Conservation (phyloP, 1,140 invertebrate species). For the Bombyx mandarina region DNA sequence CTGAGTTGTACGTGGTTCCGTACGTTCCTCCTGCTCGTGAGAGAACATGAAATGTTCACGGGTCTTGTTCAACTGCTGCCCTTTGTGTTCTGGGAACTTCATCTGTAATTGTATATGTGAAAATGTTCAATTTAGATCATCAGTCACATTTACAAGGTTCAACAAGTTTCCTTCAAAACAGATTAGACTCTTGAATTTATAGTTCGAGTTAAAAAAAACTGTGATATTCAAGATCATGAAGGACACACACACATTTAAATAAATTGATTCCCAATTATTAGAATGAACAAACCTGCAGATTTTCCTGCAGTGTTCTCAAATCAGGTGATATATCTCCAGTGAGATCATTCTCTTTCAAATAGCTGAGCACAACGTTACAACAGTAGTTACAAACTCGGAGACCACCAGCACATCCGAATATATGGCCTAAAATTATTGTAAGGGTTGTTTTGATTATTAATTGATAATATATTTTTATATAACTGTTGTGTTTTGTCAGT, state of each 20-base stretch:
- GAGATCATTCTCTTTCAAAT: conserved; percentile 86
- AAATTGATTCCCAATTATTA: too few relatives aligned
- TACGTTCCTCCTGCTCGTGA: conserved; percentile 35
- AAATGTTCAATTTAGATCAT: too few relatives aligned
- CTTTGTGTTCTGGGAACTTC: conserved; percentile 49
- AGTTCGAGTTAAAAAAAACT: too few relatives aligned
- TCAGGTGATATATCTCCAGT: conserved; percentile 82
- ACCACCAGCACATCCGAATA: conserved; percentile 77
- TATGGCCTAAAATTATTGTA: conserved; percentile 40
- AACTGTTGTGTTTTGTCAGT: too few relatives aligned
- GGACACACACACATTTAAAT: too few relatives aligned
- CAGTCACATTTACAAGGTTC: too few relatives aligned
- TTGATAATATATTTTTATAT: too few relatives aligned
- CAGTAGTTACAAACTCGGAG: conserved; percentile 95
- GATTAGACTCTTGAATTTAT: too few relatives aligned
- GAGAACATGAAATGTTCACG: conserved; percentile 44
- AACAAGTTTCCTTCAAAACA: too few relatives aligned
- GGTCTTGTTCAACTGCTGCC: conserved; percentile 15
- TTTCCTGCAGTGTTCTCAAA: conserved; percentile 85
- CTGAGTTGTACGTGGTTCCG: conserved; percentile 26
- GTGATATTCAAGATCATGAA: too few relatives aligned
- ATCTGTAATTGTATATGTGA: conserved; percentile 17
- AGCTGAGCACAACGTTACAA: conserved; percentile 91
- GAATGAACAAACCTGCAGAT: conserved; percentile 72
- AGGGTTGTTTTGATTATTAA: not conserved